Evolutionary conservation across 2,888 invertebrate species (phyloP).

Genomic region (Glaucopsyche alexis): DNA sequence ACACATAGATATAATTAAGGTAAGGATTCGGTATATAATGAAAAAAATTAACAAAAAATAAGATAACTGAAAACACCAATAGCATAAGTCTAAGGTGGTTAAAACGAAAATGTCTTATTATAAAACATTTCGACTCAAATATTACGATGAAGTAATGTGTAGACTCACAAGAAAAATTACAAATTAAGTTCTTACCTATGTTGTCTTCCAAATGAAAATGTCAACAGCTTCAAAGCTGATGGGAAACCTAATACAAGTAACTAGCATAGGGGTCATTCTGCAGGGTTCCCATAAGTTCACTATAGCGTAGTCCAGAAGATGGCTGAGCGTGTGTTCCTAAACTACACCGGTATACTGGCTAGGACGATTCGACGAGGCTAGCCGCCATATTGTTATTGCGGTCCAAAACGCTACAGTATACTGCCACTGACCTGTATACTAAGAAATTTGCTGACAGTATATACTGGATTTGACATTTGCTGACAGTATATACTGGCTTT

Average conservation of each 20-base stretch:
- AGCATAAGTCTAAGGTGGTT: neutral
- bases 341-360: neutral
- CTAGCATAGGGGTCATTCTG: slow-evolving; percentile 15
- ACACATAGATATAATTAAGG: neutral
- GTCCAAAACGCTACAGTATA: too few species aligned
- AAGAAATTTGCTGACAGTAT: neutral
- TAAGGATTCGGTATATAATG: neutral
- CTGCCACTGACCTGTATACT: too few species aligned
- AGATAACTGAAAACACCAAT: neutral
- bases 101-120: neutral
- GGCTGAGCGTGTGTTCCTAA: neutral
- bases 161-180: neutral
- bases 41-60: neutral
- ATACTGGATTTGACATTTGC: neutral
- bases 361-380: neutral
- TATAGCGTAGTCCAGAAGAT: neutral
- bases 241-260: neutral
- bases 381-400: too few species aligned
- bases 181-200: neutral
- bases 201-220: neutral
- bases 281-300: neutral
- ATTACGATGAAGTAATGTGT: neutral
- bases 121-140: neutral
- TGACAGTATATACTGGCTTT: too few species aligned
- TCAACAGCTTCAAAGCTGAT: neutral